phyloP scores from a whole-genome alignment of 2,797 vertebrate genomes.

The Microctenopoma steveboyesi region DNA sequence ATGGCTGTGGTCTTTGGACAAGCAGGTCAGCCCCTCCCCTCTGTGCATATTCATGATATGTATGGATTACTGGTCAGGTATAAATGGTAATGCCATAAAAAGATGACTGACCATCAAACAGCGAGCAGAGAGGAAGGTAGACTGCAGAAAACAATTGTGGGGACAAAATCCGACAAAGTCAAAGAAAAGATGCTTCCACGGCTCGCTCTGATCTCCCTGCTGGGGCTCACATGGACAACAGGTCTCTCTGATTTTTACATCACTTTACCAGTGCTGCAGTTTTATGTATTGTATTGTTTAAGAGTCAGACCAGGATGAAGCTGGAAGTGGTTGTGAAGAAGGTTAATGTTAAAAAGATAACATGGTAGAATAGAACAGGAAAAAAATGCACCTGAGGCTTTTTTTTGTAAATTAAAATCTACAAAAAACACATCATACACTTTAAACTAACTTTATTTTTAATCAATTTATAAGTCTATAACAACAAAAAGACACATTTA shows the following conservation, averaged over 20 bases:
- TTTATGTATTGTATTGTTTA: neutral
- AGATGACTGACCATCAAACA: neutral
- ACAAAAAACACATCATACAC: too few species aligned
- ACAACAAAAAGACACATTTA: neutral
- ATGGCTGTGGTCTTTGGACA: constrained; percentile 55
- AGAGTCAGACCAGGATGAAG: too few species aligned
- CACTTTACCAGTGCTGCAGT: neutral
- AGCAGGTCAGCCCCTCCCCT: constrained; percentile 43
- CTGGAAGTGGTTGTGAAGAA: too few species aligned
- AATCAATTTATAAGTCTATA: neutral
- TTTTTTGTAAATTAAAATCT: too few species aligned
- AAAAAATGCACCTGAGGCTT: too few species aligned
- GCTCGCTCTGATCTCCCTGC: constrained; percentile 57
- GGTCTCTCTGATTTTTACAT: constrained; percentile 48
- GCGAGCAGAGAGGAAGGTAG: neutral
- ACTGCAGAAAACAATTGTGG: constrained; percentile 16
- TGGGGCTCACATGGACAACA: constrained; percentile 64
- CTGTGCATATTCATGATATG: constrained; percentile 29
- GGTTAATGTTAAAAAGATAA: too few species aligned
- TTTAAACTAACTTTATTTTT: too few species aligned
- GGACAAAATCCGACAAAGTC: constrained; percentile 8
- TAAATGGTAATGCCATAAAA: constrained; percentile 33
- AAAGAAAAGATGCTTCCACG: constrained; percentile 50
- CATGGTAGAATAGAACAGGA: too few species aligned
- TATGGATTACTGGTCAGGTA: constrained; percentile 24